Evolutionary conservation across 2,888 invertebrate genomes (phyloP), one percentile per base, ranked within the genome.

Genomic region (Hirtodrosophila cameraria): DNA sequence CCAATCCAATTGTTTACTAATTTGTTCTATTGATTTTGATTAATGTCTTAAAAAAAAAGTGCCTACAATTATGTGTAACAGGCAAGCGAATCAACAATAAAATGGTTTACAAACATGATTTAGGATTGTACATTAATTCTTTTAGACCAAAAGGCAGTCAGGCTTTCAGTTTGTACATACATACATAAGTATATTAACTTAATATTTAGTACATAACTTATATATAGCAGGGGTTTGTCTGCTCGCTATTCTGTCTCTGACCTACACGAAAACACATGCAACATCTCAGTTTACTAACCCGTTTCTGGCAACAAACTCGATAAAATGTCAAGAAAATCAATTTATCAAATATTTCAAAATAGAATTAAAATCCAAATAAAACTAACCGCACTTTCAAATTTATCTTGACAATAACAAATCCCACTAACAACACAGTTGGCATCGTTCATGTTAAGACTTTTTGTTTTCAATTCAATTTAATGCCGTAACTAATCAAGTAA

Each of bases 401-500:
- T 11, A 68, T 15, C 12, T 68, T 58, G 54, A 15, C 49, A 66
- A 74, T 58, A 59, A 53, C 13, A 48, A 33, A 53, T 48, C 18
- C 23, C 35, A 68, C 58, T 58, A 59, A 66, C 50, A 36, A 1
- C 16, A 28, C 9, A 53, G 41, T 64, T 70, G 54, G 50, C 52
- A 63, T 49, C 31, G 48, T 15, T 65, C 61, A 43, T 61, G 12
- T 46, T 65, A 35, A 41, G 43, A 33, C 53, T 20, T 48, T 50
- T 36, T 41, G n/a, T 23, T 20, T 42, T 11, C 39, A 4, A 49
- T 52, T 35, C 39, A 49, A 52, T 13, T 78, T 50, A 62, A 66
- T 64, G 48, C 55, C 64, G 50, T 73, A 62, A 88, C 82, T 88
- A 84, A 88, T 85, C 58, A 45, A 68, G 49, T 49, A 38, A 75